Evolutionary conservation across 1,140 invertebrate genomes (phyloP), one percentile per base, ranked within the genome.

Genomic region (Hylaeus volcanicus): DNA sequence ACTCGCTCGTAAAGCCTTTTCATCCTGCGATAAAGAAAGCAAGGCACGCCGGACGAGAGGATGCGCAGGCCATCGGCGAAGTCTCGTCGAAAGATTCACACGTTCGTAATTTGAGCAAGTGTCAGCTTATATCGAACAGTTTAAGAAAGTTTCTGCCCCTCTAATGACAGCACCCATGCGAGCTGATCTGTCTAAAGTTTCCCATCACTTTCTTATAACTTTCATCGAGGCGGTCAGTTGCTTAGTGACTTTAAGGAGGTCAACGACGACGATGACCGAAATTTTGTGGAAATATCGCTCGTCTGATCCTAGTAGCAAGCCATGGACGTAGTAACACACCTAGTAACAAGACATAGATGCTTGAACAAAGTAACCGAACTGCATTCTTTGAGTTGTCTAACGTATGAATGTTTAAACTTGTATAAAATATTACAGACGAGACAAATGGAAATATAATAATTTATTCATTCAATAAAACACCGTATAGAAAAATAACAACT

Each of bases 171-270:
- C 61, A 55, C 48, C 65, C 74, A 69, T 41, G 74, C 14, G 64
- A 76, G 65, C 43, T 12, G 9, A n/a, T 15, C 74, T 58, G 64
- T 69, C 53, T 76, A 69, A 69, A 58, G 74, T 76, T 76, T 76
- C 74, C 74, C 74, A 76, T 76, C 64, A 69, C 74, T 76, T 76
- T 76, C 74, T 76, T 76, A 45, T 12, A 65, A 76, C 64, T 76
- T 76, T 76, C 74, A 39, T 76, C 74, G 74, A n/a, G 51, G 4
- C 63, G 74, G 74, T 66, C 74, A 69, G 74, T 69, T 69, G 74
- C 53, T 76, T 69, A 69, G 74, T n/a, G 51, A 69, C 53, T 15
- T 48, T 58, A 69, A 76, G 43, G 64, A 76, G 74, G 74, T 76
- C 74, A 58, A 69, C 45, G 65, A 45, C 74, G 58, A 5, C n/a